A percentile compares a stretch with the other conserved stretches of the same genome.
phyloP scores from a whole-genome alignment of 2,888 invertebrate genomes.

The Plebejus melissa region DNA sequence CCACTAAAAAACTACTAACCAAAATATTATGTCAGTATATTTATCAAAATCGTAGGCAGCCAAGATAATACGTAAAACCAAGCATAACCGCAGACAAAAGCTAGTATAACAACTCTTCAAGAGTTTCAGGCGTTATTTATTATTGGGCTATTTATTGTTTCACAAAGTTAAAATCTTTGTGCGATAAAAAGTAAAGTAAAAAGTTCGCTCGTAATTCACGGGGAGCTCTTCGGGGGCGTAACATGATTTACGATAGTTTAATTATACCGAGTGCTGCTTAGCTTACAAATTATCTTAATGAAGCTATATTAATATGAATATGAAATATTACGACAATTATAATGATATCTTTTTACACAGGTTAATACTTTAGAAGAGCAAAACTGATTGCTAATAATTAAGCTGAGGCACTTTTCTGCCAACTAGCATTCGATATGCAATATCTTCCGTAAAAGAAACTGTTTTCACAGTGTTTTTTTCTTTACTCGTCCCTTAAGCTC shows the following conservation, averaged over 20 bases:
- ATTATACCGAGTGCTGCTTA: neutral
- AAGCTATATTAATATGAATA: neutral
- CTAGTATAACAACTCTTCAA: neutral
- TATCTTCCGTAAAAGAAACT: too few species aligned
- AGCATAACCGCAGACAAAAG: neutral
- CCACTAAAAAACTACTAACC: too few species aligned
- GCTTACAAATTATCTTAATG: neutral
- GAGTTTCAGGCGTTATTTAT: neutral
- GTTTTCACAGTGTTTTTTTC: too few species aligned
- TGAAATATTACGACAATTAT: neutral
- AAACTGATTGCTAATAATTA: too few species aligned
- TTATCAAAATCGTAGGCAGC: too few species aligned
- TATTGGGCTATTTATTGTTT: conserved; percentile 10
- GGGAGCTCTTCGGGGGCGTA: neutral
- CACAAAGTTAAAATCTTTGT: conserved; percentile 11
- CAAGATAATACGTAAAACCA: too few species aligned
- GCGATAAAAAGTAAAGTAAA: conserved; percentile 8
- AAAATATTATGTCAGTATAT: too few species aligned
- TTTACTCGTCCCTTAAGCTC: too few species aligned
- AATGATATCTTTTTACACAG: too few species aligned
- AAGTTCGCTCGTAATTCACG: neutral
- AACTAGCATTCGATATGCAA: too few species aligned
- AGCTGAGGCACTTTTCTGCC: too few species aligned
- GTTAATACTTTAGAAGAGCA: too few species aligned
- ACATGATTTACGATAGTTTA: neutral